Conservation (phyloP, 2,888 invertebrate species). For the Pseudoips prasinana region DNA sequence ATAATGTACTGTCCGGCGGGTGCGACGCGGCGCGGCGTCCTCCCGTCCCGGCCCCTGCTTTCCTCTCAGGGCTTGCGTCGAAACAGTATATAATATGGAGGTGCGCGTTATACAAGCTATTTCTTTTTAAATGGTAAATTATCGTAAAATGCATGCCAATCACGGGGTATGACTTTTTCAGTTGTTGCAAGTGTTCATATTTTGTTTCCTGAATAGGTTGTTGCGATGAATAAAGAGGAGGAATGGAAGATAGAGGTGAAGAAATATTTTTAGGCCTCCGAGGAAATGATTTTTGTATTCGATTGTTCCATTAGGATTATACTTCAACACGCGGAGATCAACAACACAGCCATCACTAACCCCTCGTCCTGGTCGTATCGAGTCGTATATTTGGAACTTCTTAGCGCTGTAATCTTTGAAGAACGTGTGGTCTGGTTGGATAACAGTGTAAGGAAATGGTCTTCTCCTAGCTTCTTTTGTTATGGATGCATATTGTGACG, state of each 20-base stretch:
- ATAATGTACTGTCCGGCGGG: too few relatives aligned
- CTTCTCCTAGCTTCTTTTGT: constrained; percentile 8
- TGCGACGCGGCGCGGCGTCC: too few relatives aligned
- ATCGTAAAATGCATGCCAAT: constrained; percentile 11
- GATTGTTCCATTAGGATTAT: constrained; percentile 12
- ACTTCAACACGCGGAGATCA: constrained; percentile 7
- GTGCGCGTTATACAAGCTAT: too few relatives aligned
- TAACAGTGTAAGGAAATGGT: constrained; percentile 7
- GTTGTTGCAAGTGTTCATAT: constrained; percentile 10
- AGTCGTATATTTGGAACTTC: constrained; percentile 8
- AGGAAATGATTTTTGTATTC: constrained; percentile 4
- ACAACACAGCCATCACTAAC: constrained; percentile 11
- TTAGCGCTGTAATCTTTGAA: constrained; percentile 10
- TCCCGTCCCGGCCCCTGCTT: too few relatives aligned
- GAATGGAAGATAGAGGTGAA: constrained; percentile 4
- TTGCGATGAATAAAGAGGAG: constrained; percentile 5
- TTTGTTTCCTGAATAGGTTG: constrained; percentile 5
- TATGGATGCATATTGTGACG: background rate
- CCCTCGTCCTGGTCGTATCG: constrained; percentile 13
- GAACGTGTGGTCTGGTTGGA: constrained; percentile 8
- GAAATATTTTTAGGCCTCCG: constrained; percentile 6
- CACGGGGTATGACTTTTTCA: constrained; percentile 9
- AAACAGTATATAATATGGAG: too few relatives aligned
- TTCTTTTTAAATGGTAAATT: constrained; percentile 6
- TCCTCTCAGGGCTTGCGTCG: too few relatives aligned